phyloP scores from a whole-genome alignment of 2,113 vertebrate genomes.

The Caretta caretta region DNA sequence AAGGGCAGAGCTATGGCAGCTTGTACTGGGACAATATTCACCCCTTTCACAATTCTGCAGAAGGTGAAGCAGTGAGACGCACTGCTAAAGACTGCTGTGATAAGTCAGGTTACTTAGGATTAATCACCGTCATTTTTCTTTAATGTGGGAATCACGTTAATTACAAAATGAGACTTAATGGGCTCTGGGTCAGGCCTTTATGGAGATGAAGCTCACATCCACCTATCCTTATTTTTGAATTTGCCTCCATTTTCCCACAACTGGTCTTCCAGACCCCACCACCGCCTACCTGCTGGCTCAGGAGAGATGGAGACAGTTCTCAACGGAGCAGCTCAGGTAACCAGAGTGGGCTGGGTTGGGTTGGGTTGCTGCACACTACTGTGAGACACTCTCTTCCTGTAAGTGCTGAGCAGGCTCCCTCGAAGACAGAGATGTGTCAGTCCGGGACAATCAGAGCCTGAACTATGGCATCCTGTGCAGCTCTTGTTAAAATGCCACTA shows the following conservation, averaged over 20 bases:
- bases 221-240: not conserved
- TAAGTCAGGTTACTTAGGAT: not conserved
- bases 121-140: slow-evolving; percentile 25
- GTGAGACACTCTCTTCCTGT: too few relatives aligned
- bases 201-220: not conserved
- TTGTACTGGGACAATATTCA: too few relatives aligned
- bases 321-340: too few relatives aligned
- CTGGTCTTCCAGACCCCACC: not conserved
- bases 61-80: not conserved
- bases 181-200: not conserved
- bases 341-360: too few relatives aligned
- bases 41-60: not conserved
- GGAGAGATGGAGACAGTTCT: not conserved
- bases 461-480: too few relatives aligned
- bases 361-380: too few relatives aligned
- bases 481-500: too few relatives aligned
- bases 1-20: fast-evolving
- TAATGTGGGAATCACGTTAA: slow-evolving; percentile 39
- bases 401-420: too few relatives aligned
- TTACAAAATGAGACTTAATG: slow-evolving; percentile 42
- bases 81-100: not conserved
- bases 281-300: not conserved
- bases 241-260: slow-evolving; percentile 33
- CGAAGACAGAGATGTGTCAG: too few relatives aligned
- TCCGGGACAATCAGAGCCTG: too few relatives aligned